Percentiles rank a stretch among this genome's conserved stretches.
phyloP scores from a whole-genome alignment of 2,797 vertebrate genomes.

The Pseudochirops corinnae region DNA sequence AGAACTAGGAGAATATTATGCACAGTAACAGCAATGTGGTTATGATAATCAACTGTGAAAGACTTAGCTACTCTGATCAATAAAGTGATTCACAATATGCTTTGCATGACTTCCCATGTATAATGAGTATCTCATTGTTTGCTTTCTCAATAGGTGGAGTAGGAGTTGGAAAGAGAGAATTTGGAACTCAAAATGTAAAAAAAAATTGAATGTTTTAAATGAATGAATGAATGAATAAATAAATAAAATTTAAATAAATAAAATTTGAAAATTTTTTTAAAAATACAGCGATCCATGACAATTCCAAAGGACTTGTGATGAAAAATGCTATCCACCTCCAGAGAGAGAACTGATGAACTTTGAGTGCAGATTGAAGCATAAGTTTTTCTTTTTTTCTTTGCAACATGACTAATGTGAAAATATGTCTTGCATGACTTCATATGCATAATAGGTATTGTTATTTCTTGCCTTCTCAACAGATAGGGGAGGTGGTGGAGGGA shows the following conservation, averaged over 20 bases:
- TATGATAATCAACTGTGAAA: neutral
- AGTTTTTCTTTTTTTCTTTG: neutral
- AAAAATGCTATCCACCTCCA: neutral
- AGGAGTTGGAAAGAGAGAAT: neutral
- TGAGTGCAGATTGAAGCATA: neutral
- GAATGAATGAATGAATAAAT: neutral
- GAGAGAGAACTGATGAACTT: neutral
- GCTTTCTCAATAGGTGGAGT: neutral
- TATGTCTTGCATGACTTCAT: neutral
- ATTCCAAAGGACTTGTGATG: neutral
- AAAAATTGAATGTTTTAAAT: neutral
- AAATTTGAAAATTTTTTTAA: neutral
- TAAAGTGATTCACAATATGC: neutral
- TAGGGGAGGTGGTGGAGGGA: neutral
- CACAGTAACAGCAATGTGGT: neutral
- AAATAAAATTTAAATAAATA: neutral
- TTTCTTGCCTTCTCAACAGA: neutral
- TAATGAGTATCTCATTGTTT: neutral
- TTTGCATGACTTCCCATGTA: neutral
- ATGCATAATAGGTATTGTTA: neutral
- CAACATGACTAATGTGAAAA: neutral
- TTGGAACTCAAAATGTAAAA: neutral
- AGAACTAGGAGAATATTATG: neutral
- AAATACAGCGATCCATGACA: neutral
- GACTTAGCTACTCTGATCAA: neutral